Base-by-base conservation (phyloP, 2,113 vertebrate species). In the Colaptes auratus region DNA sequence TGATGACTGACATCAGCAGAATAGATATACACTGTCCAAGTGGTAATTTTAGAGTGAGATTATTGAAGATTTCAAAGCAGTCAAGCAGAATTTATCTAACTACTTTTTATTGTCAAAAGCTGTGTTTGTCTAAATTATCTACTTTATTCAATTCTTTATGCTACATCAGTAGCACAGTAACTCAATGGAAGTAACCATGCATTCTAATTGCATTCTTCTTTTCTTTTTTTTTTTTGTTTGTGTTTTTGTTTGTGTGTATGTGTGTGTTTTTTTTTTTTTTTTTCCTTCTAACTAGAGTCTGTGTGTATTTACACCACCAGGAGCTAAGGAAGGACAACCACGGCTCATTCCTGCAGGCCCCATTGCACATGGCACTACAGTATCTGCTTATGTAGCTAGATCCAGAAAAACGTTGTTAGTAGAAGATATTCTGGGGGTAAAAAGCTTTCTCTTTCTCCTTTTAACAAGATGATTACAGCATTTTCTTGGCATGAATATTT, bases 351-450 rank as follows among this genome's bases (percentile, higher is more conserved):
- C 99, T 36, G 98, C 98, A 16, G 99, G 99, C 67, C 99, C 99
- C 88, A 98, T 99, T 56, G 97, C 98, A 58, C 98, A 98, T 92
- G 99, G 99, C 91, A 99, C 99, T 81, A 99, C 99, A 88, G 97
- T 99, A 93, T 99, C 99, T 92, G 99, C 99, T 91, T 98, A 99
- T 58, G 99, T 99, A 98, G 99, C 99, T 98, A 99, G 99, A 98
- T 99, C 98, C 92, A 98, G 98, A 94, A 99, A 98, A 97, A 99
- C 99, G 9, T 89, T 99, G 94, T 98, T 99, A 50, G 98, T 99
- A 88, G 99, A 99, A 92, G 99, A 99, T 98, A 98, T 99, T 96
- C 97, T 98, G 75, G 99, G 98, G 98, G 99, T 99, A 97, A 98
- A 87, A 90, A 35, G 5, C 50, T 88, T 90, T 89, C 15, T 67